These are phyloP conservation scores for Cercocebus atys DNA, from an alignment of 2,113 vertebrate genomes.

Conservation along the genomic window DNA sequence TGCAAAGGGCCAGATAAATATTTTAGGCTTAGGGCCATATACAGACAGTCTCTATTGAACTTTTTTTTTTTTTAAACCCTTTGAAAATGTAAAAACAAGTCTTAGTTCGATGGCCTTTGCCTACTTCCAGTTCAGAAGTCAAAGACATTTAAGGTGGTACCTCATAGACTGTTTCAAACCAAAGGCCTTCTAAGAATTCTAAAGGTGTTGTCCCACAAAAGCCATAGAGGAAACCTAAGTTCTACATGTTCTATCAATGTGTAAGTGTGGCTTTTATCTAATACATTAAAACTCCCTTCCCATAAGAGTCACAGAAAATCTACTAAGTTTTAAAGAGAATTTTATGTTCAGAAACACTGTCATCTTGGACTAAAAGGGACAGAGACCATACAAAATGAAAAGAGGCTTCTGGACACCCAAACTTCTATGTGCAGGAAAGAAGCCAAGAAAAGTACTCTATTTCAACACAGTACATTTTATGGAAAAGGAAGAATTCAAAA, in stretches of 20 bases:
- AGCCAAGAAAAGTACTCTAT: not conserved
- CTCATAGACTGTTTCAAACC: not conserved
- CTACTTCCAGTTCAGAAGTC: not conserved
- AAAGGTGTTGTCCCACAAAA: not conserved
- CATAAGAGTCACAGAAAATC: not conserved
- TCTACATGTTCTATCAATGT: not conserved
- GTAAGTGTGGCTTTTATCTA: not conserved
- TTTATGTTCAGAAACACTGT: not conserved
- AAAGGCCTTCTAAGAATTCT: not conserved
- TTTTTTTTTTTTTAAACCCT: not conserved
- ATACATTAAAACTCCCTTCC: not conserved
- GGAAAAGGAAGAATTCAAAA: not conserved
- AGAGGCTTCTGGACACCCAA: not conserved
- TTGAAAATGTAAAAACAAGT: conserved; percentile 30
- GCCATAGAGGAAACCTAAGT: not conserved
- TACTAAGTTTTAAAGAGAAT: not conserved
- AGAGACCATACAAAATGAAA: not conserved
- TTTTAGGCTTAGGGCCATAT: not conserved
- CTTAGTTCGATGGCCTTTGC: not conserved
- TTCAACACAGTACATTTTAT: not conserved
- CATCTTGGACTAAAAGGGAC: not conserved
- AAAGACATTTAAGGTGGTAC: not conserved
- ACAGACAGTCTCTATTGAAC: not conserved
- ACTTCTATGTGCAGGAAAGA: not conserved
- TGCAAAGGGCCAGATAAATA: not conserved